Evolutionary conservation across 2,888 invertebrate genomes (phyloP), one percentile per base, ranked within the genome.

Genomic region (Perithous albicinctus): DNA sequence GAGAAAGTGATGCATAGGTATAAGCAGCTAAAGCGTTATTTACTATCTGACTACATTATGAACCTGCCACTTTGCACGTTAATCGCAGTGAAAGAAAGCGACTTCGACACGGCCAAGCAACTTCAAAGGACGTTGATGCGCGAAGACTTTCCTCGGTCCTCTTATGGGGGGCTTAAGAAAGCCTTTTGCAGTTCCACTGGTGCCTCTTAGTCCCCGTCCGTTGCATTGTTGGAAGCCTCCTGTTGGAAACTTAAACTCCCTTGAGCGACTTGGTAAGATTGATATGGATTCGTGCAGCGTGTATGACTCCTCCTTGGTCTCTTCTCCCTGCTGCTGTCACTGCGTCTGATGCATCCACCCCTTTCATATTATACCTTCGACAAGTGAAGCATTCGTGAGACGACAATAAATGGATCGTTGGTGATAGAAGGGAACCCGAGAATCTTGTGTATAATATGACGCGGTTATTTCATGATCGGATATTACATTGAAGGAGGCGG

Each of bases 201-300:
- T 35, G 43, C 15, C 51, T 54, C 63, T 74, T 66, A 54, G 29
- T 4, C 29, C 63, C 46, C 51, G 46, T 70, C 6, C 46, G 26
- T 61, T 32, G 75, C 75, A 80, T 80, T 70, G 75, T 74, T 63
- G 67, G 46, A 63, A 43, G 29, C n/a, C 69, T 43, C 10, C 75
- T 15, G 67, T 51, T 63, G n/a, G 56, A 70, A 80, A 75, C n/a
- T 56, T 70, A 74, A 74, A 74, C 41, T 54, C 61, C 59, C 67
- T 48, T 48, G 67, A 79, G 64, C 64, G 70, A 69, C 41, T 79
- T 48, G 51, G 59, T 41, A 73, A 63, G 78, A 74, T 67, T 79
- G 66, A 79, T 79, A 79, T 35, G 66, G 43, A 61, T 74, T 67
- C 73, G 10, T 38, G 29, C 18, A 18, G 18, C 32, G 23, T 6